Base-by-base conservation (phyloP, 2,113 vertebrate genomes). In the Ceratotherium simum region DNA sequence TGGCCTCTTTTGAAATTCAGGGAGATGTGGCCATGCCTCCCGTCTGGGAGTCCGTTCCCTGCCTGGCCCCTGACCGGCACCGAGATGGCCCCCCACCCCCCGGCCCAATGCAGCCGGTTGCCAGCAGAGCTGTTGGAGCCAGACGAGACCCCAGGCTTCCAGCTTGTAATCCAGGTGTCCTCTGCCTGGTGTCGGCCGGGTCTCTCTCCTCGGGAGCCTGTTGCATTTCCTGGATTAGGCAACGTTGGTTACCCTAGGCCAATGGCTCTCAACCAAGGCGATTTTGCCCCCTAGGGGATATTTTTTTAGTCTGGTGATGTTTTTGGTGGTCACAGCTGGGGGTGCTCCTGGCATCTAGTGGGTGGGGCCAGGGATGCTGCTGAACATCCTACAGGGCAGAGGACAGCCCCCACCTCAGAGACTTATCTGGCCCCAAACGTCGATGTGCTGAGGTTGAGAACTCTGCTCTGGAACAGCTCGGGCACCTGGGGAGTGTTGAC, bases 111-210 rank as follows among this genome's bases (percentile, higher is more conserved):
- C 46, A 1, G n/a, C 16, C 5, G 29, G 31, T 27, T 5, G n/a
- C 46, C 2, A 2, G 18, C n/a, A 0, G 54, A 58, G 56, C 33
- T 2, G 76, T 18, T 5, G 8, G 62, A 78, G 72, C 33, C 33
- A 2, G 21, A 20, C 3, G 0, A 1, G 36, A 23, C 29, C 85
- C 58, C 3, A 2, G n/a, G 16, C 51, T 48, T 20, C 46, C 9
- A 4, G 5, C 73, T 39, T 27, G 0, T 1, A 0, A 5, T 3
- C 31, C 1, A 3, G 69, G 48, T 36, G 23, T 29, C 76, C 23
- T 21, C 75, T 9, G 64, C 33, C 6, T 72, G 62, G 6, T 0
- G 5, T 13, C 0, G 2, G 64, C 23, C 0, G 1, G 10, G n/a
- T 5, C 42, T 33, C 42, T n/a, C 6, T 16, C 2, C 58, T 6